Evolutionary conservation across 2,113 vertebrate species (phyloP).

Genomic region (Neogobius melanostomus): DNA sequence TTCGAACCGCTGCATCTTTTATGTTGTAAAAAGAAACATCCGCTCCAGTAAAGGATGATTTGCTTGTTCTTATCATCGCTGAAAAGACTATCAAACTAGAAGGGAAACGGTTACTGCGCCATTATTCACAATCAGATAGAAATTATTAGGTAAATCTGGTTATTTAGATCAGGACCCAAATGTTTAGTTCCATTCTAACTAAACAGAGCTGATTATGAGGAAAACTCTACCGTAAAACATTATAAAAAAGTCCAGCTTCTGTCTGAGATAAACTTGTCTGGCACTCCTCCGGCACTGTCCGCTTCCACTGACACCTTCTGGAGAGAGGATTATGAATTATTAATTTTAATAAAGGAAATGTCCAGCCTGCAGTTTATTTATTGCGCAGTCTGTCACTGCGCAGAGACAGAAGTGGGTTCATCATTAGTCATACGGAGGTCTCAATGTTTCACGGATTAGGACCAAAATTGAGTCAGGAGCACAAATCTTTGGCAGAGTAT

Average conservation of each 20-base stretch:
- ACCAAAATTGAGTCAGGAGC: no score
- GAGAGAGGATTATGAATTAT: constrained; percentile 69
- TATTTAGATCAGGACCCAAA: no score
- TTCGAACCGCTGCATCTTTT: neutral
- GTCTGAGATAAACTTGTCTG: no score
- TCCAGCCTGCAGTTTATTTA: constrained; percentile 49
- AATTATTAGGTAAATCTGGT: no score
- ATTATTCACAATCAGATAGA: no score
- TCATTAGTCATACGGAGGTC: no score
- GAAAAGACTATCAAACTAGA: neutral
- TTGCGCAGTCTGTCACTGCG: constrained; percentile 50
- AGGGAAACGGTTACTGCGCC: neutral
- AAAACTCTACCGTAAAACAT: no score
- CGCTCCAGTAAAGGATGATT: neutral
- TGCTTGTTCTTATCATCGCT: neutral
- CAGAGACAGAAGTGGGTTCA: constrained; percentile 27
- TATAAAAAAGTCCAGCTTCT: no score
- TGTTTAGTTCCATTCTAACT: no score
- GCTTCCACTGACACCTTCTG: constrained; percentile 46
- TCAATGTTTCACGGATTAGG: no score
- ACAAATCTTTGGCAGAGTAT: no score
- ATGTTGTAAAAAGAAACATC: neutral
- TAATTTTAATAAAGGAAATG: constrained; percentile 68
- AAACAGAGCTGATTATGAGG: no score
- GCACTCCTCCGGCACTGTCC: constrained; percentile 1